phyloP scores from a whole-genome alignment of 2,797 vertebrate genomes.

The Molossus molossus region DNA sequence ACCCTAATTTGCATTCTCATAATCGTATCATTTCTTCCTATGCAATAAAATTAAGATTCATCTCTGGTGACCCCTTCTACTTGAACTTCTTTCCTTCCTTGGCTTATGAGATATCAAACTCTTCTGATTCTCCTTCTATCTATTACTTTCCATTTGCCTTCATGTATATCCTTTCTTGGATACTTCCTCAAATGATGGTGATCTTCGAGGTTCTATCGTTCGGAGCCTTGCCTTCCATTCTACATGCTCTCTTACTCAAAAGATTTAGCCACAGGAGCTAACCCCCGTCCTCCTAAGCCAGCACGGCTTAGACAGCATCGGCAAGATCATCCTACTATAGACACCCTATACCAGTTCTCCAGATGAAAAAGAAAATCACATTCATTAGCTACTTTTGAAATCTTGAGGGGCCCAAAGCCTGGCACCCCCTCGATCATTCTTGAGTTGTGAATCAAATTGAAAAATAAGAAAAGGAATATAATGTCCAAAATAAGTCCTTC shows the following conservation, averaged over 20 bases:
- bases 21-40: conserved; percentile 4
- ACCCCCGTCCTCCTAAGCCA: neutral
- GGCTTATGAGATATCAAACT: neutral
- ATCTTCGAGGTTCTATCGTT: neutral
- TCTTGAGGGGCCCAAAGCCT: neutral
- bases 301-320: neutral
- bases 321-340: neutral
- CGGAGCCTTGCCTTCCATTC: neutral
- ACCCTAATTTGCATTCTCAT: neutral
- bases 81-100: neutral
- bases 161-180: neutral
- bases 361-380: neutral
- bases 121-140: neutral
- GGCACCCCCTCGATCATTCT: neutral
- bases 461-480: neutral
- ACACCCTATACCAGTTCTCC: neutral
- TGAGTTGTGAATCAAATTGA: neutral
- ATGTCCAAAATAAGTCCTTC: neutral
- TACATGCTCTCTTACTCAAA: neutral
- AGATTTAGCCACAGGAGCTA: neutral
- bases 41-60: neutral
- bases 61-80: neutral
- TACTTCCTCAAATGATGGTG: neutral
- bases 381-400: neutral
- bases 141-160: neutral